Conservation (phyloP, 2,888 invertebrate genomes). For the Rhodophaea formosa region DNA sequence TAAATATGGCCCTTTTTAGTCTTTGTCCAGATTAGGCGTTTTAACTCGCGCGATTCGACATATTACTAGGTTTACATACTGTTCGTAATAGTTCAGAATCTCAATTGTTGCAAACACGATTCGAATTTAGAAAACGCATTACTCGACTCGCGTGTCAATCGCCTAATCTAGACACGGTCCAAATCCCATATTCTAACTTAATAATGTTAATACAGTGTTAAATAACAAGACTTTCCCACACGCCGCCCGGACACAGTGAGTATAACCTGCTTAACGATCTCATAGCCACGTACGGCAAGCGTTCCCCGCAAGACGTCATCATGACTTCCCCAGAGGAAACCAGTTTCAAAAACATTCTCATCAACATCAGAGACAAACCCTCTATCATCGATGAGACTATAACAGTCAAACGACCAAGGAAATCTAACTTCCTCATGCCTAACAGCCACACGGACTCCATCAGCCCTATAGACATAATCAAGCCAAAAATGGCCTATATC, state of each 20-base stretch:
- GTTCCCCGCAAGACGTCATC: slow-evolving; percentile 72
- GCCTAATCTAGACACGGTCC: too few relatives aligned
- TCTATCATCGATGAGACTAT: slow-evolving; percentile 63
- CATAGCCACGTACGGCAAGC: slow-evolving; percentile 55
- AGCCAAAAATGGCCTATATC: slow-evolving; percentile 70
- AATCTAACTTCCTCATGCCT: slow-evolving; percentile 62
- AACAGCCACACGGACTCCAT: slow-evolving; percentile 58
- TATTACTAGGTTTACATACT: too few relatives aligned
- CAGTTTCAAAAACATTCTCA: slow-evolving; percentile 69
- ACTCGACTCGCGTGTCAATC: too few relatives aligned
- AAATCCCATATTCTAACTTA: slow-evolving; percentile 19
- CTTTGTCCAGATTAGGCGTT: too few relatives aligned
- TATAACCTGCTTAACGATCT: slow-evolving; percentile 61
- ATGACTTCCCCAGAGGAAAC: slow-evolving; percentile 74
- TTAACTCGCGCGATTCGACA: too few relatives aligned
- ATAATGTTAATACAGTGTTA: slow-evolving; percentile 31
- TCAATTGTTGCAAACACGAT: too few relatives aligned
- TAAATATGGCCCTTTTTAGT: too few relatives aligned
- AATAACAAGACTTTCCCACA: slow-evolving; percentile 2
- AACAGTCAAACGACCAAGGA: slow-evolving; percentile 58
- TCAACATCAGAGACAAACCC: slow-evolving; percentile 66
- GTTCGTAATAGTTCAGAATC: too few relatives aligned
- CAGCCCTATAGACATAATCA: slow-evolving; percentile 51
- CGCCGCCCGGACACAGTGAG: slow-evolving; percentile 67
- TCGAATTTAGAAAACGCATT: too few relatives aligned